A percentile compares a stretch with the other conserved stretches of the same genome.
These are phyloP conservation scores for Sarcophaga carnaria DNA, from an alignment of 2,888 invertebrate genomes.

Conservation along the genomic window DNA sequence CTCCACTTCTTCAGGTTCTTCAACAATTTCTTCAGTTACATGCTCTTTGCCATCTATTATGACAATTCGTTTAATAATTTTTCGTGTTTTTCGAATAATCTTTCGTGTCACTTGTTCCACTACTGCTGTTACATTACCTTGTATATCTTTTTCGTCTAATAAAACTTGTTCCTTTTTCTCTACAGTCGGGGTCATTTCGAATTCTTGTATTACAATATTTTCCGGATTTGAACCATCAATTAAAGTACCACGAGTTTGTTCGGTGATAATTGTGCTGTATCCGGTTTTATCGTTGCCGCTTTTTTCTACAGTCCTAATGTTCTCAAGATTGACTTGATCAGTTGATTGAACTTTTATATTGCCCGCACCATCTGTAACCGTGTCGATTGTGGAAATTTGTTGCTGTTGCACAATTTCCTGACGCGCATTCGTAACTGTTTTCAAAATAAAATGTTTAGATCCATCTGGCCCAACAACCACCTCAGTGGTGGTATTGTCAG, in stretches of 20 bases:
- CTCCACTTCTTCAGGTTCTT: slow-evolving; percentile 88
- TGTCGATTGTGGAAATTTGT: slow-evolving; percentile 84
- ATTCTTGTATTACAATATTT: slow-evolving; percentile 75
- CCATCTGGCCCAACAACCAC: slow-evolving; percentile 91
- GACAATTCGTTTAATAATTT: slow-evolving; percentile 89
- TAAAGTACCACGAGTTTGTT: slow-evolving; percentile 75
- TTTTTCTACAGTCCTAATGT: slow-evolving; percentile 77
- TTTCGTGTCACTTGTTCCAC: slow-evolving; percentile 91
- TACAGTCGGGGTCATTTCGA: slow-evolving; percentile 78
- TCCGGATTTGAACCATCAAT: slow-evolving; percentile 77
- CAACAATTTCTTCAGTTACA: slow-evolving; percentile 91
- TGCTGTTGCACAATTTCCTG: slow-evolving; percentile 86
- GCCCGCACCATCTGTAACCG: slow-evolving; percentile 83
- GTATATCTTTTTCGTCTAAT: slow-evolving; percentile 58
- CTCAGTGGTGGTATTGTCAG: slow-evolving; percentile 91
- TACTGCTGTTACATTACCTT: slow-evolving; percentile 86
- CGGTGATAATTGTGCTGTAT: slow-evolving; percentile 81
- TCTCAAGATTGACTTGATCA: slow-evolving; percentile 85
- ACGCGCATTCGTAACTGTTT: slow-evolving; percentile 87
- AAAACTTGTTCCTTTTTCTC: slow-evolving; percentile 79
- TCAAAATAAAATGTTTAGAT: slow-evolving; percentile 90
- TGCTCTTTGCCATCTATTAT: slow-evolving; percentile 93
- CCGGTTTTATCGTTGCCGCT: slow-evolving; percentile 84
- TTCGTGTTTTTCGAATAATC: slow-evolving; percentile 88
- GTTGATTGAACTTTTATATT: slow-evolving; percentile 85